Evolutionary conservation across 2,888 invertebrate genomes (phyloP).

Genomic region (Aromia moschata): DNA sequence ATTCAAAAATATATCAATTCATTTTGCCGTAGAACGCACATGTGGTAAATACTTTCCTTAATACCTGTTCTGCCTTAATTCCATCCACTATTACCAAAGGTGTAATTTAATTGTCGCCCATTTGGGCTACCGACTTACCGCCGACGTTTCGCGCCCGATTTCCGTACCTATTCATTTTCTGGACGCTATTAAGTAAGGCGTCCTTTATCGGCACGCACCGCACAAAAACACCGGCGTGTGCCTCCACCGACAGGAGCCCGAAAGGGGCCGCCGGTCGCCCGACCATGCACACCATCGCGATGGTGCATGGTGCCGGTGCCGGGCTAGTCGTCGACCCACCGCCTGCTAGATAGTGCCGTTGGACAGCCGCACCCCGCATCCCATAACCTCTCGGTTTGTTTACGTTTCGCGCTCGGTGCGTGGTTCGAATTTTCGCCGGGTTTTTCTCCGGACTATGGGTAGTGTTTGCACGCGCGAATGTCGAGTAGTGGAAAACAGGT

Average conservation of each 20-base stretch:
- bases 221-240: constrained; percentile 40
- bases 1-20: no score
- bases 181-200: background rate
- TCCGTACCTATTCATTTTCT: constrained; percentile 16
- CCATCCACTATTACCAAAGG: no score
- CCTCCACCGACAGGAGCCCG: constrained; percentile 36
- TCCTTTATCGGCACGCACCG: constrained; percentile 27
- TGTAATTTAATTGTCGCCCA: background rate
- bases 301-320: constrained; percentile 36
- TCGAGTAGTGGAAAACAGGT: constrained; percentile 53
- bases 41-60: no score
- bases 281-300: constrained; percentile 11
- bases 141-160: constrained; percentile 9
- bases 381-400: constrained; percentile 9
- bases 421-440: constrained; percentile 2
- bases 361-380: background rate
- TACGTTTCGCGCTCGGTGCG: constrained; percentile 9
- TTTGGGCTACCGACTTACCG: background rate
- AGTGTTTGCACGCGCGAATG: constrained; percentile 37
- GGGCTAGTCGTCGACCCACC: constrained; percentile 22
- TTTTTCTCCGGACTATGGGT: constrained; percentile 31
- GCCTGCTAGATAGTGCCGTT: constrained; percentile 9
- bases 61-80: no score
- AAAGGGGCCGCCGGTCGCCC: constrained; percentile 16
- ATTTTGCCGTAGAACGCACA: no score